These are phyloP conservation scores for Hycleus cichorii DNA, from an alignment of 1,140 invertebrate genomes.

Conservation along the genomic window DNA sequence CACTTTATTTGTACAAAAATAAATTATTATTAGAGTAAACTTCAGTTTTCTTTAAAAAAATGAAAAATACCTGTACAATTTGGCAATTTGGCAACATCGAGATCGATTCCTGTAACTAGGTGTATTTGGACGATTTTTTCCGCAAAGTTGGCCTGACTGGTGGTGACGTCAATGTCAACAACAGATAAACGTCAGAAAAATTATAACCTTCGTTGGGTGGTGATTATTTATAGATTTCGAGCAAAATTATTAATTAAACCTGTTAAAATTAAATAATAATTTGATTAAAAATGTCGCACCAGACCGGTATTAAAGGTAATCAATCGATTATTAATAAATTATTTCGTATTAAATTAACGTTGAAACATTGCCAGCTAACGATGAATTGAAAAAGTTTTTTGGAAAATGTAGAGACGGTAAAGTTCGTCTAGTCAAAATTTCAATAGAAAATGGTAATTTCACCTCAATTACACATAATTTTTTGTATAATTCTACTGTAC, in stretches of 20 bases:
- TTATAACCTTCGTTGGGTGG: no score
- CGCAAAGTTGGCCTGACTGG: no score
- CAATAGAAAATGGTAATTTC: constrained; percentile 71
- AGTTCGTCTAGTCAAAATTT: constrained; percentile 72
- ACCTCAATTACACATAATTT: constrained; percentile 10
- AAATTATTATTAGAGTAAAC: constrained; percentile 19
- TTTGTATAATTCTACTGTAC: background rate
- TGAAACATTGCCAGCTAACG: constrained; percentile 61
- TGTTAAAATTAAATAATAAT: no score
- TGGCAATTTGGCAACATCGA: no score
- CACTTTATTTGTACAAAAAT: constrained; percentile 25
- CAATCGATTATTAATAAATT: constrained; percentile 13
- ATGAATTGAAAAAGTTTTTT: constrained; percentile 71
- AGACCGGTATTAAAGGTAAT: constrained; percentile 68
- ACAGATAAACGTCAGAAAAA: no score
- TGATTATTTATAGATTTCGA: no score
- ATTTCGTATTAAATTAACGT: constrained; percentile 20
- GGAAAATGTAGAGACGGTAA: constrained; percentile 75
- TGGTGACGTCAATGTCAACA: no score
- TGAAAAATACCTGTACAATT: no score
- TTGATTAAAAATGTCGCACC: constrained; percentile 58
- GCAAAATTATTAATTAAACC: no score
- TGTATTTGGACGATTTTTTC: no score
- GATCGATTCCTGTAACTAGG: no score
- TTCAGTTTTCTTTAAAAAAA: no score